Evolutionary conservation across 2,113 vertebrate genomes (phyloP).

Genomic region (Cephalopholis sonnerati): DNA sequence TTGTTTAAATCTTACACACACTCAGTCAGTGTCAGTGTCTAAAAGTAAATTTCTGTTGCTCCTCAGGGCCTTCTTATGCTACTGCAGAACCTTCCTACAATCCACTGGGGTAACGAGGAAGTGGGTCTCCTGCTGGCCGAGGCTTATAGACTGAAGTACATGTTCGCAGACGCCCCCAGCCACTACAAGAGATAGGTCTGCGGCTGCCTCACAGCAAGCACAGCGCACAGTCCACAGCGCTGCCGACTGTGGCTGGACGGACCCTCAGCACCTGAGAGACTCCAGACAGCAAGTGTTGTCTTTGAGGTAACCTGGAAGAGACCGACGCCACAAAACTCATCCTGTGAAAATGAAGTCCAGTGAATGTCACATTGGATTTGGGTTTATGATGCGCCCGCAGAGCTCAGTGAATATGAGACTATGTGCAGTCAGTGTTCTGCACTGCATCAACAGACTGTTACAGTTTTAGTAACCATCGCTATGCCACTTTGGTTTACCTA

Average conservation of each 20-base stretch:
- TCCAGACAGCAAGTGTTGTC: neutral
- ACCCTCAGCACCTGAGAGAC: neutral
- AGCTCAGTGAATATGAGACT: conserved; percentile 19
- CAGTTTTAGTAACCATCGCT: conserved; percentile 42
- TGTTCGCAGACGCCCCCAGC: conserved; percentile 98
- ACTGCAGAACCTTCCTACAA: conserved; percentile 97
- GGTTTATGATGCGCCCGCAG: conserved; percentile 4
- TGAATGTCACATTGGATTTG: conserved; percentile 17
- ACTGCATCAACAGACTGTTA: conserved; percentile 53
- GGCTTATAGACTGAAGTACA: conserved; percentile 99
- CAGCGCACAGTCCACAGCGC: neutral
- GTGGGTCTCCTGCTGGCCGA: conserved; percentile 96
- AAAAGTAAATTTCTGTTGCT: conserved; percentile 26
- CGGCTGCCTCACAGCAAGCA: conserved; percentile 6
- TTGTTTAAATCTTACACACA: neutral
- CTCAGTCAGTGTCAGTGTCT: neutral
- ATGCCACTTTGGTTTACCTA: conserved; percentile 27
- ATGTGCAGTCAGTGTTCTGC: conserved; percentile 17
- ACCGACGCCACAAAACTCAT: neutral
- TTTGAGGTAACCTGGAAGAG: conserved; percentile 17
- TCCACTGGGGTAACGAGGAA: conserved; percentile 99
- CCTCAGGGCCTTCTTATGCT: conserved; percentile 96
- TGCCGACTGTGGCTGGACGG: conserved; percentile 18
- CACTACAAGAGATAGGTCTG: conserved; percentile 94
- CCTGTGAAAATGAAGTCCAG: conserved; percentile 46